These are phyloP conservation scores for Pachycephala philippinensis DNA, from an alignment of 2,113 vertebrate species.

Conservation along the genomic window DNA sequence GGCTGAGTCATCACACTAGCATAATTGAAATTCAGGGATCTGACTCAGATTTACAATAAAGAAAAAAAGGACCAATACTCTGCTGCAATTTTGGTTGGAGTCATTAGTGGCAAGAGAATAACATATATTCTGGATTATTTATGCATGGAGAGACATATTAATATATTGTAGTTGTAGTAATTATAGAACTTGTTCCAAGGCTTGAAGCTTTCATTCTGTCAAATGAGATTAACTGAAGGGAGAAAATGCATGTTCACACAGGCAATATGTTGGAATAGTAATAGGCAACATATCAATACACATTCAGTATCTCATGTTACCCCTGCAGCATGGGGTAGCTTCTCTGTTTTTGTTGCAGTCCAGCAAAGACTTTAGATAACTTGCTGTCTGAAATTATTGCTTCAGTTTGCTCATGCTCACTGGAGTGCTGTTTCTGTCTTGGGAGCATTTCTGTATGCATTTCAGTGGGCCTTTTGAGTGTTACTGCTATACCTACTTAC, in stretches of 20 bases:
- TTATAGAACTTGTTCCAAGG: neutral
- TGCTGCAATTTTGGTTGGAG: neutral
- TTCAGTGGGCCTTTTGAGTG: neutral
- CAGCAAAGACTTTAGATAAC: neutral
- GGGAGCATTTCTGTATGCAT: neutral
- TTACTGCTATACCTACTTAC: neutral
- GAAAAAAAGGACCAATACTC: neutral
- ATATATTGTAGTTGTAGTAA: neutral
- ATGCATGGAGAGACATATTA: neutral
- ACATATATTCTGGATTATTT: slow-evolving; percentile 3
- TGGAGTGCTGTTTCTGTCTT: neutral
- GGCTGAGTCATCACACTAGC: neutral
- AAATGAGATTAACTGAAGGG: neutral
- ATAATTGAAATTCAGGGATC: neutral
- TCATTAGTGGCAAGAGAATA: neutral
- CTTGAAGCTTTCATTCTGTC: neutral
- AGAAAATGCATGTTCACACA: neutral
- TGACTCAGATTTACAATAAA: neutral
- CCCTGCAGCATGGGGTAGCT: neutral
- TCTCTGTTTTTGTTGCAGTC: neutral
- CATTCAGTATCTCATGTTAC: neutral
- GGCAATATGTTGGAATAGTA: neutral
- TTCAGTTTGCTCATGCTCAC: neutral
- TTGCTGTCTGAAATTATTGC: neutral
- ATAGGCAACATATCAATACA: neutral